phyloP scores from a whole-genome alignment of 37 sponge, comb jelly and placozoan species.

The Mnemiopsis leidyi region DNA sequence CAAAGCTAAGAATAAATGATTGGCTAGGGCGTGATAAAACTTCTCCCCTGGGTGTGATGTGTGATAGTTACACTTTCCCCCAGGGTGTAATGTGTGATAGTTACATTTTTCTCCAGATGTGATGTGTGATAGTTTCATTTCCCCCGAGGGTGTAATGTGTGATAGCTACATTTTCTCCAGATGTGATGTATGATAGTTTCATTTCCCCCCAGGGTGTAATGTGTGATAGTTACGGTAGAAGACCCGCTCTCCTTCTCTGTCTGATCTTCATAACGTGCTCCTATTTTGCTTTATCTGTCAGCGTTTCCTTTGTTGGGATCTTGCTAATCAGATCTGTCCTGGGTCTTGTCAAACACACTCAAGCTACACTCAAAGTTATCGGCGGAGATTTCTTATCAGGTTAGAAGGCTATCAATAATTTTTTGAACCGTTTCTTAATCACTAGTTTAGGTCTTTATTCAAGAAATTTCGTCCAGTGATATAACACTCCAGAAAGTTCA shows the following conservation, averaged over 20 bases:
- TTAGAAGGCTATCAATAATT: not conserved
- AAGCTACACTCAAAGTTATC: constrained; percentile 47
- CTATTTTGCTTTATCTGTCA: not conserved
- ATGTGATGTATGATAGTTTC: too few species aligned
- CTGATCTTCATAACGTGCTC: not conserved
- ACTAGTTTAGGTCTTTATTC: too few species aligned
- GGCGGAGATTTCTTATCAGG: constrained; percentile 27
- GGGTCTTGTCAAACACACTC: constrained; percentile 51
- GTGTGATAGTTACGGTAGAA: constrained; percentile 39
- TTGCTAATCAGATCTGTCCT: not conserved
- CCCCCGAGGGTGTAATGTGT: constrained; percentile 1
- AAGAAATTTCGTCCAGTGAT: too few species aligned
- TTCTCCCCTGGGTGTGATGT: too few species aligned
- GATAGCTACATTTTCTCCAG: too few species aligned
- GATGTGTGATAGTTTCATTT: too few species aligned
- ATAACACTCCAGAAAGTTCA: too few species aligned
- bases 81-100: constrained; percentile 21
- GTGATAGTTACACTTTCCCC: too few species aligned
- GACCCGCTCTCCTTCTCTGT: not conserved
- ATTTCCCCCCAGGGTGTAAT: constrained; percentile 14
- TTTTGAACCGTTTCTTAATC: too few species aligned
- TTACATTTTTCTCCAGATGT: too few species aligned
- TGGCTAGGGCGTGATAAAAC: too few species aligned
- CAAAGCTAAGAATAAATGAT: too few species aligned
- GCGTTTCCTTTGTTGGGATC: not conserved